Base-by-base conservation (phyloP, 2,888 invertebrate species). In the Drepana falcataria region DNA sequence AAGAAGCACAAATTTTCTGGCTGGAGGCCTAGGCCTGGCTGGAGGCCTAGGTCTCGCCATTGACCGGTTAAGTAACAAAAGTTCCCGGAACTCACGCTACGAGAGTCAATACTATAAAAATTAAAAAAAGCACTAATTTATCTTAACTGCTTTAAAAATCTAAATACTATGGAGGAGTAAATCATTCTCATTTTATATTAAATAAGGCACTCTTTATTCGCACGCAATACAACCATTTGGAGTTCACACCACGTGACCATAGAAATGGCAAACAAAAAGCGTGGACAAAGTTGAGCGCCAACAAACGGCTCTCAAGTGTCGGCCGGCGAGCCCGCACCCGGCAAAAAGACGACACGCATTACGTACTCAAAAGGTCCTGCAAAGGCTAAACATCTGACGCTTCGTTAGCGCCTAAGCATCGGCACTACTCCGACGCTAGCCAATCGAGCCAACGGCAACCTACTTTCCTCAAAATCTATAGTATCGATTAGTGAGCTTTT, bases 401-500 rank as follows among this genome's bases (percentile, higher is more conserved):
- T 86, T 88, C 86, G 88, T 87, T 88, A 87, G 86, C 69, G 72
- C 74, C 63, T 82, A 85, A 87, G 83, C 78, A 74, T 71, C 71
- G 72, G 61, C 71, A 66, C 61, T 64, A 69, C 81, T 76, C 69
- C 75, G 68, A 61, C 62, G 70, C 77, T 76, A 75, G 69, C 83
- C 84, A 83, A 86, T 86, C 85, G 83, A 68, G 71, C 72, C 69
- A 81, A 76, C 71, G 79, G 82, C 87, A 87, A 83, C 87, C 86
- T 86, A 87, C 89, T 89, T 90, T 88, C 87, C 77, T 87, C 85
- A 83, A 84, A 90, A 90, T 87, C 89, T 89, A 91, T 91, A 88
- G 91, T 91, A 91, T 91, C 89, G 91, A 90, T 91, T 90, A 89
- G 89, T 81, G 82, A 84, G 85, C 73, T 89, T 90, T 91, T 90